A percentile compares a stretch with the other conserved stretches of the same genome.
These are phyloP conservation scores for Sinocyclocheilus anophthalmus DNA, from an alignment of 2,113 vertebrate species.

Conservation along the genomic window DNA sequence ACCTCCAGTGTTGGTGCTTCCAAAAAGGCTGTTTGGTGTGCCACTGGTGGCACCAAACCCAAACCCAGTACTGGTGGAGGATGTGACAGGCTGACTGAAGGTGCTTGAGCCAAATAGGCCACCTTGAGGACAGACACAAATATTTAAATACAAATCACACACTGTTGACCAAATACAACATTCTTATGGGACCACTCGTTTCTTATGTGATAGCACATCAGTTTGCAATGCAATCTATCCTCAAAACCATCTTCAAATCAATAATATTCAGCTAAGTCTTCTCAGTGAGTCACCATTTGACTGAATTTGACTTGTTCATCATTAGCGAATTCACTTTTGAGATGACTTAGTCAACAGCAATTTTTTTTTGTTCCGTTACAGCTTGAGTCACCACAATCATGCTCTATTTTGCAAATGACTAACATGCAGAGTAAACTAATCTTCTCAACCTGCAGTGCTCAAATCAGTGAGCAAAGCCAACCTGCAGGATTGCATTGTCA, in stretches of 20 bases:
- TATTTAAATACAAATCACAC: not conserved
- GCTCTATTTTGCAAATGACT: not conserved
- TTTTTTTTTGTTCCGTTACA: not conserved
- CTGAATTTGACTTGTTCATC: not conserved
- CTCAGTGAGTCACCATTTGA: not conserved
- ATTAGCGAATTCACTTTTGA: not conserved
- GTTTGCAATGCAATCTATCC: not conserved
- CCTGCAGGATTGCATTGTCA: not conserved
- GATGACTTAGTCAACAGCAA: not conserved
- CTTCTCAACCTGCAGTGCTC: not conserved
- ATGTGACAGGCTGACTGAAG: constrained; percentile 90
- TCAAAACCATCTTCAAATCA: not conserved
- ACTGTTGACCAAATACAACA: not conserved
- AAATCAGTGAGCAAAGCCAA: not conserved
- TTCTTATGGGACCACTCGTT: not conserved
- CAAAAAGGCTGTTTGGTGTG: constrained; percentile 89
- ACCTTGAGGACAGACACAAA: constrained; percentile 67
- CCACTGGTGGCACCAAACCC: constrained; percentile 88
- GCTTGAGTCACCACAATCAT: not conserved
- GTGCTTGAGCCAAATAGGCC: constrained; percentile 90
- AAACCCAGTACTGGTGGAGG: constrained; percentile 88
- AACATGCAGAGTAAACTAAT: not conserved
- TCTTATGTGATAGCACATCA: not conserved
- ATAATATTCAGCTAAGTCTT: not conserved
- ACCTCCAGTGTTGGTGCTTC: constrained; percentile 81